Percentiles rank a stretch among this genome's conserved stretches.
Evolutionary conservation across 1,140 invertebrate genomes (phyloP).

Genomic region (Lasioglossum baleicum): DNA sequence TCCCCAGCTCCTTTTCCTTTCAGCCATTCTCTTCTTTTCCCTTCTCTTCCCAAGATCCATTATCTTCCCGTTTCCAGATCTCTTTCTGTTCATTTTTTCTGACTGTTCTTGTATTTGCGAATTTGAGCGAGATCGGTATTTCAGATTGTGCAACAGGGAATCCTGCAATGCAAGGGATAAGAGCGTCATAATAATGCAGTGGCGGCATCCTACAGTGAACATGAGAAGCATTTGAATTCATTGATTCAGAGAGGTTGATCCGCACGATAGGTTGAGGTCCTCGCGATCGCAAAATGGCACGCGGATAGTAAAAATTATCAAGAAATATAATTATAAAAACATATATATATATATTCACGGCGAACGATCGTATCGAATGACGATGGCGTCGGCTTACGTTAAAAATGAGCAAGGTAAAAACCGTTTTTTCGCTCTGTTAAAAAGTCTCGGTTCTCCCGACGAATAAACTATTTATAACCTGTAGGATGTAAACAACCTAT

Average conservation of each 20-base stretch:
- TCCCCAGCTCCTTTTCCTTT: too few relatives aligned
- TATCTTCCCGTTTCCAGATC: too few relatives aligned
- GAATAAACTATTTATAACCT: constrained; percentile 71
- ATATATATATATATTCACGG: constrained; percentile 15
- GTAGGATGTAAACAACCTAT: constrained; percentile 67
- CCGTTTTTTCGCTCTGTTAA: constrained; percentile 36
- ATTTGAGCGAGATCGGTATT: too few relatives aligned
- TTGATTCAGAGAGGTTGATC: neutral
- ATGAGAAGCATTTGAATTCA: neutral
- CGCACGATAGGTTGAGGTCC: constrained; percentile 21
- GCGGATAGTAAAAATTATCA: constrained; percentile 55
- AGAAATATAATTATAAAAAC: constrained; percentile 58
- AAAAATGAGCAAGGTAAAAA: constrained; percentile 77
- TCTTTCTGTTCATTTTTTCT: too few relatives aligned
- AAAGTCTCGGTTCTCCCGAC: constrained; percentile 9
- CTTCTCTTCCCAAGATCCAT: too few relatives aligned
- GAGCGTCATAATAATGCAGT: neutral
- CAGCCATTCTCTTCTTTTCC: too few relatives aligned
- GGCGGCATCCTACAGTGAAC: constrained; percentile 26
- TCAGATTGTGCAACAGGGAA: too few relatives aligned
- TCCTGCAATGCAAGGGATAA: too few relatives aligned
- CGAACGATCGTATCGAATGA: constrained; percentile 38
- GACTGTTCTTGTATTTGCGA: too few relatives aligned
- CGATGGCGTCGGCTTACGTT: constrained; percentile 75
- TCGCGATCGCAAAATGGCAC: constrained; percentile 55